Percentiles rank a stretch among this genome's conserved stretches.
Conservation (phyloP, 1,140 invertebrate species). For the Mesaphorura yosii region DNA sequence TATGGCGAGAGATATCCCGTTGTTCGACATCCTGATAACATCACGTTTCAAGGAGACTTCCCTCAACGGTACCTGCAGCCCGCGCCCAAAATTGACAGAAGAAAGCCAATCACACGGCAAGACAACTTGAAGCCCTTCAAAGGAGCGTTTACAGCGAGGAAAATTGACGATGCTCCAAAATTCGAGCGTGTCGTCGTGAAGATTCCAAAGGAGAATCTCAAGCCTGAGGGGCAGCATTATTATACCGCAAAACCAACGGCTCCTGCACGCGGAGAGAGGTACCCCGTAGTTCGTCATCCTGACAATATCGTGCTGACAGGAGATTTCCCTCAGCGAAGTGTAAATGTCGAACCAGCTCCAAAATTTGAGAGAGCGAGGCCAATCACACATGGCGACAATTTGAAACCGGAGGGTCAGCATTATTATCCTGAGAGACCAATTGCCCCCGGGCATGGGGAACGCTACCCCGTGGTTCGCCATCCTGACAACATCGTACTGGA, state of each 20-base stretch:
- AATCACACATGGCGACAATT: neutral
- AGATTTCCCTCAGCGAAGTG: slow-evolving; percentile 39
- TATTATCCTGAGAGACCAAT: slow-evolving; percentile 34
- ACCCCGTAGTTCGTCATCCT: slow-evolving; percentile 33
- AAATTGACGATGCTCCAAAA: slow-evolving; percentile 15
- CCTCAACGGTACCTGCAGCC: slow-evolving; percentile 13
- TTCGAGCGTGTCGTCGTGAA: slow-evolving; percentile 37
- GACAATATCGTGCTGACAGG: slow-evolving; percentile 35
- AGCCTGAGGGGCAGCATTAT: slow-evolving; percentile 35
- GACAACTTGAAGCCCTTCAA: neutral
- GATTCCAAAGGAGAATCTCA: slow-evolving; percentile 46
- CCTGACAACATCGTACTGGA: slow-evolving; percentile 36
- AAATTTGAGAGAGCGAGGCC: slow-evolving; percentile 24
- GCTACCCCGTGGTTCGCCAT: slow-evolving; percentile 22
- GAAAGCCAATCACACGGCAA: slow-evolving; percentile 1
- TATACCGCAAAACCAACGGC: slow-evolving; percentile 33
- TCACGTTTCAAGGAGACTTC: slow-evolving; percentile 40
- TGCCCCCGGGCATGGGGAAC: slow-evolving; percentile 21
- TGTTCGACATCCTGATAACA: slow-evolving; percentile 37
- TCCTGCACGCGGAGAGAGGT: slow-evolving; percentile 23
- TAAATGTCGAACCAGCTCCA: slow-evolving; percentile 21
- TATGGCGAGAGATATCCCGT: slow-evolving; percentile 23
- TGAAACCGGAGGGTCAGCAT: slow-evolving; percentile 35
- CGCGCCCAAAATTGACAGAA: slow-evolving; percentile 28
- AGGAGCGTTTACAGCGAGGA: neutral